Evolutionary conservation across 1,140 invertebrate species (phyloP).

Genomic region (Eufriesea mexicana): DNA sequence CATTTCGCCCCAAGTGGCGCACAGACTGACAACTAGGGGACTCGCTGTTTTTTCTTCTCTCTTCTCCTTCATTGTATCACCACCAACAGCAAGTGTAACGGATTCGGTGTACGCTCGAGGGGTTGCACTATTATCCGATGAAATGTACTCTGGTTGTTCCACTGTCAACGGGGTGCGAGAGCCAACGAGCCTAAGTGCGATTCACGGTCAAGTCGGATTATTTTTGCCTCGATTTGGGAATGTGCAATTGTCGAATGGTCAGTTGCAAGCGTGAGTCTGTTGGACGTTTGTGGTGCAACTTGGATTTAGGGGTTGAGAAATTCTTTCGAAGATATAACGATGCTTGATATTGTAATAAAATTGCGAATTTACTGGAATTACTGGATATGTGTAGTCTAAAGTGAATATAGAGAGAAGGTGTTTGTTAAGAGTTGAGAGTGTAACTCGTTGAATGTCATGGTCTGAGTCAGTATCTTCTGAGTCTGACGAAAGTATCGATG

Average conservation of each 20-base stretch:
- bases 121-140: slow-evolving; percentile 23
- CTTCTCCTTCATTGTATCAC: slow-evolving; percentile 17
- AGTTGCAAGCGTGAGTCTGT: no score
- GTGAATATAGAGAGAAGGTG: no score
- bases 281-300: no score
- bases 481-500: no score
- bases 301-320: no score
- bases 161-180: not conserved
- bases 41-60: slow-evolving; percentile 46
- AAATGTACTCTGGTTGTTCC: not conserved
- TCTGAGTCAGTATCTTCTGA: no score
- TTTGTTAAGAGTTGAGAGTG: no score
- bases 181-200: not conserved
- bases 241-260: not conserved
- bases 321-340: no score
- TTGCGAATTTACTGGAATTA: no score
- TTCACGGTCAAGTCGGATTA: not conserved
- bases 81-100: slow-evolving; percentile 77
- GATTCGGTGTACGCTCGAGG: slow-evolving; percentile 65
- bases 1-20: slow-evolving; percentile 55
- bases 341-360: no score
- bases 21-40: slow-evolving; percentile 45
- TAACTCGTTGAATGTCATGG: no score
- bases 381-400: no score
- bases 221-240: not conserved